phyloP scores from a whole-genome alignment of 2,888 invertebrate genomes.

The Nudaria mundana region DNA sequence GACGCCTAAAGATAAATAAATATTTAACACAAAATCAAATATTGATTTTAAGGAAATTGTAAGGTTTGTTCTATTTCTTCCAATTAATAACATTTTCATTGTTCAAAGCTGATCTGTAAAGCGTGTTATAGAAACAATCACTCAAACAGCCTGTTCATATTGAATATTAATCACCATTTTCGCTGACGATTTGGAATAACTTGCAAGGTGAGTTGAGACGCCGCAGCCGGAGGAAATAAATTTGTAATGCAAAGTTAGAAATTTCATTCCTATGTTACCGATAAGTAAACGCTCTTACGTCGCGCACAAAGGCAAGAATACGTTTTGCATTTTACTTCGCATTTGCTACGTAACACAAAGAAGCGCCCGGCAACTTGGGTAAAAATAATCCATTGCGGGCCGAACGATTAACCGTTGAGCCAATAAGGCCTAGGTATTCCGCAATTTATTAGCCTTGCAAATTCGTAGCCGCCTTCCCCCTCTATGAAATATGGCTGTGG shows the following conservation, averaged over 20 bases:
- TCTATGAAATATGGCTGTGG: slow-evolving; percentile 76
- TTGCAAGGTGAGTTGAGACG: slow-evolving; percentile 62
- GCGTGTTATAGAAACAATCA: slow-evolving; percentile 69
- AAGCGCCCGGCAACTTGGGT: slow-evolving; percentile 49
- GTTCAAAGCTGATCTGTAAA: slow-evolving; percentile 55
- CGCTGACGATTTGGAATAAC: slow-evolving; percentile 75
- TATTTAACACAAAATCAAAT: slow-evolving; percentile 57
- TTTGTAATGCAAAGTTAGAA: slow-evolving; percentile 80
- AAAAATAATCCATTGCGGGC: slow-evolving; percentile 67
- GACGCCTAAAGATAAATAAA: slow-evolving; percentile 48
- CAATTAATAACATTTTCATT: slow-evolving; percentile 63
- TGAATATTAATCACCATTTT: slow-evolving; percentile 79
- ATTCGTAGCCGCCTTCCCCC: slow-evolving; percentile 64
- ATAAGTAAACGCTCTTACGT: slow-evolving; percentile 71
- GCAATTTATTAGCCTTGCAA: slow-evolving; percentile 81
- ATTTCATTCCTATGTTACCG: slow-evolving; percentile 74
- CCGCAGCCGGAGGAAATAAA: slow-evolving; percentile 69
- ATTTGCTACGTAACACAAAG: slow-evolving; percentile 51
- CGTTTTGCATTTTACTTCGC: slow-evolving; percentile 64
- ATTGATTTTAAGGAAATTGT: slow-evolving; percentile 55
- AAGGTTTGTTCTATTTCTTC: slow-evolving; percentile 54
- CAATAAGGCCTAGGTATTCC: slow-evolving; percentile 78
- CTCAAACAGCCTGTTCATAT: slow-evolving; percentile 77
- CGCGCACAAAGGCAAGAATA: slow-evolving; percentile 66
- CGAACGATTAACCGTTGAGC: slow-evolving; percentile 68